Percentiles rank a stretch among this genome's conserved stretches.
Conservation (phyloP, 1,140 invertebrate species). For the Campoletis sonorensis region DNA sequence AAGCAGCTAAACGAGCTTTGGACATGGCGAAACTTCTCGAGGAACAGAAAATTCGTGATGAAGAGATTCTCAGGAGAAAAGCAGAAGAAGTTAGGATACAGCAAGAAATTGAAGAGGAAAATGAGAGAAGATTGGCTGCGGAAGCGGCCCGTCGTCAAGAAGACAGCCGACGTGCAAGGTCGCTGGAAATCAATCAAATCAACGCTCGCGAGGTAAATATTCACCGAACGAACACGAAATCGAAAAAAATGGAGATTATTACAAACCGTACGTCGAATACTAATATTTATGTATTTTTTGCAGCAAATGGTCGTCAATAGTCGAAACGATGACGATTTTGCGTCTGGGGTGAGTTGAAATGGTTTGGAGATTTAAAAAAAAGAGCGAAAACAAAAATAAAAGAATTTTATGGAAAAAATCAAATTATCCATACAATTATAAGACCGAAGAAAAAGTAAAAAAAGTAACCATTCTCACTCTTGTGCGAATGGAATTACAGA, state of each 20-base stretch:
- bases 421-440: background rate
- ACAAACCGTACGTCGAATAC: background rate
- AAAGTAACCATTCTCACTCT: no score
- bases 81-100: constrained; percentile 63
- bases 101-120: constrained; percentile 58
- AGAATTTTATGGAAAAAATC: background rate
- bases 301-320: constrained; percentile 62
- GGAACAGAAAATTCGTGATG: constrained; percentile 58
- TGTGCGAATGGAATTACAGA: no score
- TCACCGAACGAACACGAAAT: background rate
- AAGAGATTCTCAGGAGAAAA: constrained; percentile 62
- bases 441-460: background rate
- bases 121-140: constrained; percentile 63
- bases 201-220: constrained; percentile 77
- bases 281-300: constrained; percentile 33
- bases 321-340: constrained; percentile 70
- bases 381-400: background rate
- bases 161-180: constrained; percentile 73
- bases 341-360: constrained; percentile 65
- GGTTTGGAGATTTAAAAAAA: background rate
- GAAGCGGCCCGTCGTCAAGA: constrained; percentile 65
- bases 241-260: background rate
- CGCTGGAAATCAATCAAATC: constrained; percentile 77
- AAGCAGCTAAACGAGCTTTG: constrained; percentile 39
- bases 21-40: constrained; percentile 57